Percentiles rank a stretch among this genome's conserved stretches.
These are phyloP conservation scores for Fissipunctia ypsillon DNA, from an alignment of 2,888 invertebrate species.

Conservation along the genomic window DNA sequence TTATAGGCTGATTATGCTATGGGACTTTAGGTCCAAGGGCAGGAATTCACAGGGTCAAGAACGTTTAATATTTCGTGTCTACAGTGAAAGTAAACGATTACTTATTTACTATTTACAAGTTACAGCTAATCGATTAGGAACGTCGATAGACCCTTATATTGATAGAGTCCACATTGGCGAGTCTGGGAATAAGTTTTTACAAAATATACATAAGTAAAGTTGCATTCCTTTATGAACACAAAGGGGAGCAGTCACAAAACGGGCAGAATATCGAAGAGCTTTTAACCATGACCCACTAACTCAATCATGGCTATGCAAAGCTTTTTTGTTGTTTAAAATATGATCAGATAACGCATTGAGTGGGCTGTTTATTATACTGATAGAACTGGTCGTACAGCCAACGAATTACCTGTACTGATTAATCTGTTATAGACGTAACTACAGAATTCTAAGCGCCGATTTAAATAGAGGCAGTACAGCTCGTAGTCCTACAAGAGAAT, in stretches of 20 bases:
- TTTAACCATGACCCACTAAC: constrained; percentile 21
- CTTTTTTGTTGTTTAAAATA: constrained; percentile 22
- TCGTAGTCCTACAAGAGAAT: not conserved
- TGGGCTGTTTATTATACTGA: constrained; percentile 15
- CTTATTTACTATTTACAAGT: not conserved
- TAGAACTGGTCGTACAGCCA: not conserved
- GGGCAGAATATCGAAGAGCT: not conserved
- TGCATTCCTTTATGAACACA: not conserved
- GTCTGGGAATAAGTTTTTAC: too few species aligned
- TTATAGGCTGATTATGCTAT: not conserved
- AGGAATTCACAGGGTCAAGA: not conserved
- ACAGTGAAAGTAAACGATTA: not conserved
- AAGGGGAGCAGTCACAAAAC: not conserved
- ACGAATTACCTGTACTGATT: not conserved
- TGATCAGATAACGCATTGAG: constrained; percentile 17
- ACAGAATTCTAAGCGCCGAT: not conserved
- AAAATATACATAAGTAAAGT: too few species aligned
- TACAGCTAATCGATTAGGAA: not conserved
- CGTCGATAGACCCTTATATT: not conserved
- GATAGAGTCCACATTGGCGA: not conserved
- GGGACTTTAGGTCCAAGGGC: not conserved
- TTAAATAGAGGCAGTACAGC: not conserved
- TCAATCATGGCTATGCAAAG: constrained; percentile 30
- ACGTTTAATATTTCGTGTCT: not conserved
- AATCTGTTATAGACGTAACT: not conserved